Conservation (phyloP, 1,140 invertebrate species). For the Scaptodrosophila lebanonensis region DNA sequence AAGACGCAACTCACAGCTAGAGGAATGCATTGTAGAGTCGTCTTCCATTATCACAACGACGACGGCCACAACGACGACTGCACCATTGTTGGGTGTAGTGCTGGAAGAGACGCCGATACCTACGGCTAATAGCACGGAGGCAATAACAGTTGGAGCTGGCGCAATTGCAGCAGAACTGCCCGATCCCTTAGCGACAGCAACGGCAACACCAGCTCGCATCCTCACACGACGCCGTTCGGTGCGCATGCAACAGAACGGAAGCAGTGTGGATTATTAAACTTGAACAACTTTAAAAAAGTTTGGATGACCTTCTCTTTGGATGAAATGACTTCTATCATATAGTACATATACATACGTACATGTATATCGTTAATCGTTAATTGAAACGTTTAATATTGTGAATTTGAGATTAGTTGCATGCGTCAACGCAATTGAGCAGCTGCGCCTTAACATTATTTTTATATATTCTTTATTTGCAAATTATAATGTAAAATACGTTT, state of each 20-base stretch:
- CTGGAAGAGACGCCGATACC: slow-evolving; percentile 72
- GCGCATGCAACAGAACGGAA: slow-evolving; percentile 68
- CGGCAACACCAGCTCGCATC: slow-evolving; percentile 48
- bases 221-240: slow-evolving; percentile 67
- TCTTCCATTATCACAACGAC: slow-evolving; percentile 6
- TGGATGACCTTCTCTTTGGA: slow-evolving; percentile 26
- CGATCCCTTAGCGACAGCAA: neutral
- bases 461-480: slow-evolving; percentile 31
- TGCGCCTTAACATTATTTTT: slow-evolving; percentile 51
- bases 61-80: slow-evolving; percentile 68
- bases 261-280: slow-evolving; percentile 45
- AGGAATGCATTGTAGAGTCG: slow-evolving; percentile 78
- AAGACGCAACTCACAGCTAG: slow-evolving; percentile 79
- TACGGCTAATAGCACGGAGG: slow-evolving; percentile 50
- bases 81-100: slow-evolving; percentile 74
- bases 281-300: slow-evolving; percentile 29
- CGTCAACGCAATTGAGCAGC: slow-evolving; percentile 50
- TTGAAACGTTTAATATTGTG: slow-evolving; percentile 49
- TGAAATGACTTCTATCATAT: no score
- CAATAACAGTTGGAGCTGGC: slow-evolving; percentile 6
- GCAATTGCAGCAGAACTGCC: slow-evolving; percentile 1
- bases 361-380: slow-evolving; percentile 37
- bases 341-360: no score
- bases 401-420: slow-evolving; percentile 57
- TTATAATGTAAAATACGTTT: slow-evolving; percentile 62